Conservation (phyloP, 1,140 invertebrate species). For the Teleopsis dalmanni region DNA sequence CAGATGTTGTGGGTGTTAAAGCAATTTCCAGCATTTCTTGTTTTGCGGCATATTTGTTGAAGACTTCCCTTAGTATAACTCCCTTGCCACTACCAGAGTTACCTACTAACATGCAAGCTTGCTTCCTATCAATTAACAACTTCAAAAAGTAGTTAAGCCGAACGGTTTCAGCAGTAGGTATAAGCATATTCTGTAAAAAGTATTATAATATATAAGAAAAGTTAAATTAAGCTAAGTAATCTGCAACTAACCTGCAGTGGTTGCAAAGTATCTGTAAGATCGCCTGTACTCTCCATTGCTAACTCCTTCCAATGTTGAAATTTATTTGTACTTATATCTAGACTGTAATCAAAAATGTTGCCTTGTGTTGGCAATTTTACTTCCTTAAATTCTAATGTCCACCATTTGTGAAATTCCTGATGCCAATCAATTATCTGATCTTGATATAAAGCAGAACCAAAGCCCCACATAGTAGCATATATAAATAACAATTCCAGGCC, state of each 20-base stretch:
- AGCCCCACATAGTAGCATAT: slow-evolving; percentile 87
- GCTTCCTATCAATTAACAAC: slow-evolving; percentile 67
- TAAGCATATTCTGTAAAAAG: slow-evolving; percentile 60
- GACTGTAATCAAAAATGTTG: slow-evolving; percentile 86
- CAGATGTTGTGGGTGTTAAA: not conserved
- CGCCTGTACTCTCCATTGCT: slow-evolving; percentile 64
- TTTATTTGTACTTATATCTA: slow-evolving; percentile 76
- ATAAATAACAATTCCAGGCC: slow-evolving; percentile 79
- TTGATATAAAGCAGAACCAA: slow-evolving; percentile 83
- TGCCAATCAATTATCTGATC: slow-evolving; percentile 84
- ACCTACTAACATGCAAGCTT: slow-evolving; percentile 88
- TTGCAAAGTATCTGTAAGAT: slow-evolving; percentile 67
- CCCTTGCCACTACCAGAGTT: slow-evolving; percentile 81
- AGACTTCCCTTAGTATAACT: slow-evolving; percentile 77
- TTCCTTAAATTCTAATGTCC: slow-evolving; percentile 83
- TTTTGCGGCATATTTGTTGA: slow-evolving; percentile 50
- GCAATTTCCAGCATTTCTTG: slow-evolving; percentile 17
- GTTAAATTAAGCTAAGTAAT: not conserved
- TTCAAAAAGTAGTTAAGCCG: slow-evolving; percentile 86
- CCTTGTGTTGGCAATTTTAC: slow-evolving; percentile 76
- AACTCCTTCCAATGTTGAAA: slow-evolving; percentile 78
- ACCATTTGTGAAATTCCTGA: slow-evolving; percentile 75
- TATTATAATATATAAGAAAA: not conserved
- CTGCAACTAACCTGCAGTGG: slow-evolving; percentile 51
- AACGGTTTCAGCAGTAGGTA: slow-evolving; percentile 84